Conservation (phyloP, 1,140 invertebrate genomes). For the Anthonomus grandis region DNA sequence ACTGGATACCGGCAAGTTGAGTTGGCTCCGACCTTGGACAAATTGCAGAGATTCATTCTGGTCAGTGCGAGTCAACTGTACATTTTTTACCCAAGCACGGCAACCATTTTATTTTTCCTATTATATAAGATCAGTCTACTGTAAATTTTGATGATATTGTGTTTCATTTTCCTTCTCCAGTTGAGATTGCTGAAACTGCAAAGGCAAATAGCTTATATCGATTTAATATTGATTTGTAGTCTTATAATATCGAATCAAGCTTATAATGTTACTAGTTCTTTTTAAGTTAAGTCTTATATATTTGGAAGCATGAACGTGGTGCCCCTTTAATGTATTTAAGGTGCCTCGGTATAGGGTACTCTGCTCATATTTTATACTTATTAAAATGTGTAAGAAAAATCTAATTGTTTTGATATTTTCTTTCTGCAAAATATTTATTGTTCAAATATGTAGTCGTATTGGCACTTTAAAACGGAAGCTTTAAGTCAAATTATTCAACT, state of each 20-base stretch:
- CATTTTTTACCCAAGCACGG: too few species aligned
- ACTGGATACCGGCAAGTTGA: too few species aligned
- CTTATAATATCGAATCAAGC: too few species aligned
- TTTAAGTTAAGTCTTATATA: not conserved
- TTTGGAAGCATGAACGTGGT: not conserved
- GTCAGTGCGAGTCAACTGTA: too few species aligned
- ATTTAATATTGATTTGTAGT: too few species aligned
- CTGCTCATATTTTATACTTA: not conserved
- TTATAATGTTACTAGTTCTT: not conserved
- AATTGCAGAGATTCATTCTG: too few species aligned
- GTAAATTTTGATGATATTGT: not conserved
- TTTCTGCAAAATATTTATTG: not conserved
- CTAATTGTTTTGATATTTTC: conserved; percentile 1
- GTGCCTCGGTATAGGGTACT: not conserved
- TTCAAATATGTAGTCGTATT: not conserved
- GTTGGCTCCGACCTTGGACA: too few species aligned
- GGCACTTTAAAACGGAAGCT: not conserved
- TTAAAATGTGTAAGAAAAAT: conserved; percentile 6
- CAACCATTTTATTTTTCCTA: not conserved
- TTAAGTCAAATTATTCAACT: not conserved
- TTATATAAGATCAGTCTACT: too few species aligned
- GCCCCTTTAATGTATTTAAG: not conserved
- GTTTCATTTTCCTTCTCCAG: not conserved
- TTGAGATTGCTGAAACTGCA: not conserved
- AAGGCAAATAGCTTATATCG: not conserved